phyloP scores from a whole-genome alignment of 2,113 vertebrate species.

The Ursus arctos region DNA sequence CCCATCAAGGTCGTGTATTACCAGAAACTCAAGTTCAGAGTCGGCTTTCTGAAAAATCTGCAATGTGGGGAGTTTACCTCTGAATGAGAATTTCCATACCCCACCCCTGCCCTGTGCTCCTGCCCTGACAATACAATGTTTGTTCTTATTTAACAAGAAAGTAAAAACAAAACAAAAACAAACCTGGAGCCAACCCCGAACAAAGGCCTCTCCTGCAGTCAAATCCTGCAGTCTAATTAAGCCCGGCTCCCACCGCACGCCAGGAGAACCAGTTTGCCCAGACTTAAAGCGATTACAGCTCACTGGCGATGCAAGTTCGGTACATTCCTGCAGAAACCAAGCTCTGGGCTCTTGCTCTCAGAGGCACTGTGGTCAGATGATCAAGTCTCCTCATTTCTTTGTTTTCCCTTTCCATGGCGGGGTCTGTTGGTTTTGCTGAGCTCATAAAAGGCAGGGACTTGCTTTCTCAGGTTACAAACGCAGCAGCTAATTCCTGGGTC shows the following conservation, averaged over 20 bases:
- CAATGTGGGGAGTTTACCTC: background rate
- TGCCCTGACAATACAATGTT: background rate
- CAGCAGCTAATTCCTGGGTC: background rate
- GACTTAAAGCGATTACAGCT: conserved; percentile 24
- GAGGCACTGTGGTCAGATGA: background rate
- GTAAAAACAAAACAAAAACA: background rate
- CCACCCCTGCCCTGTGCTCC: background rate
- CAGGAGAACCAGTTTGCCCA: conserved; percentile 70
- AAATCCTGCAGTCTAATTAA: conserved; percentile 42
- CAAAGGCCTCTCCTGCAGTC: conserved; percentile 52
- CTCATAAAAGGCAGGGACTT: background rate
- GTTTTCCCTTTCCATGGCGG: background rate
- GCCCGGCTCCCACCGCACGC: background rate
- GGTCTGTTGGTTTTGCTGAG: background rate
- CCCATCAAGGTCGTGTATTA: background rate
- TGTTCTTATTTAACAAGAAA: conserved; percentile 47
- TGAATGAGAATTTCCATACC: background rate
- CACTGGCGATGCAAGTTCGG: background rate
- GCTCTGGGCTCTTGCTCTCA: background rate
- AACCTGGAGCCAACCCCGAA: background rate
- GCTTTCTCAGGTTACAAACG: background rate
- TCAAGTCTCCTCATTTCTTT: background rate
- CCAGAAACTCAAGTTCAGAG: conserved; percentile 21
- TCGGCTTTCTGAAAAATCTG: background rate
- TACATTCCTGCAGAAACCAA: background rate